phyloP scores from a whole-genome alignment of 2,888 invertebrate genomes.

The Eilema griseolum region DNA sequence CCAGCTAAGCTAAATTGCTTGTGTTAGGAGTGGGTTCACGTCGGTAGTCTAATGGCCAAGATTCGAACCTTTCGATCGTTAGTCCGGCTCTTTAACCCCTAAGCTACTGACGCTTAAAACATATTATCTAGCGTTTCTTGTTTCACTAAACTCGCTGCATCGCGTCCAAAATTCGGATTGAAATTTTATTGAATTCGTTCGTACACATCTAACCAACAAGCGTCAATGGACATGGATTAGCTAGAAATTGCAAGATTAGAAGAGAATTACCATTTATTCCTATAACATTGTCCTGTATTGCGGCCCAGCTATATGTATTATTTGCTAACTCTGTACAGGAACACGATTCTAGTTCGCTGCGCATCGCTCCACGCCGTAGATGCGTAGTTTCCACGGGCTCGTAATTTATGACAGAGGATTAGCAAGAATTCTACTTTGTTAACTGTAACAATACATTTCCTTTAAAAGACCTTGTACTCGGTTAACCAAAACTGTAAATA shows the following conservation, averaged over 20 bases:
- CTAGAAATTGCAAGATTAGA: background rate
- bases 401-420: slow-evolving; percentile 4
- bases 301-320: background rate
- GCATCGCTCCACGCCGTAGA: background rate
- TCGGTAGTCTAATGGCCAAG: no score
- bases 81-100: no score
- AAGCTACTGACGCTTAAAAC: no score
- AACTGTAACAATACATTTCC: no score
- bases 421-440: background rate
- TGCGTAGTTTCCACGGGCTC: background rate
- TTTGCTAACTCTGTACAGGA: background rate
- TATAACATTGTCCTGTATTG: background rate
- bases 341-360: background rate
- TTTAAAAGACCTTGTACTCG: no score
- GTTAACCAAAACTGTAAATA: background rate
- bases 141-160: no score
- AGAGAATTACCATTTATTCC: background rate
- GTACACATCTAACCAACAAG: background rate
- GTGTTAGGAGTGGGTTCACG: no score
- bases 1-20: no score
- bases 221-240: background rate
- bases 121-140: no score
- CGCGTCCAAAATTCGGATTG: no score
- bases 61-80: no score
- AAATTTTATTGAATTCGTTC: background rate